Base-by-base conservation (phyloP, 2,113 vertebrate genomes). In the Vulpes vulpes region DNA sequence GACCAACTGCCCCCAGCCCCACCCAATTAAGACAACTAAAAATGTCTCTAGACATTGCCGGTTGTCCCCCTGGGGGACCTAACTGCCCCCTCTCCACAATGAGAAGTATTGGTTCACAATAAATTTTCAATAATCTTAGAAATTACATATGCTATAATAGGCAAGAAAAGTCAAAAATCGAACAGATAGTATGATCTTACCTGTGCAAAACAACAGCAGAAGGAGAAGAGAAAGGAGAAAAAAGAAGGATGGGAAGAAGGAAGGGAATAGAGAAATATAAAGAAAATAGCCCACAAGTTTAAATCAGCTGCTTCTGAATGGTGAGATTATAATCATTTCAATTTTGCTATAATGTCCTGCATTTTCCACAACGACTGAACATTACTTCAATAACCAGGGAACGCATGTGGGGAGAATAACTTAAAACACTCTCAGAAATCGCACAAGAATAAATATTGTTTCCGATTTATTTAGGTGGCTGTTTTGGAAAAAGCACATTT, bases 1-100 rank as follows among this genome's bases (percentile, higher is more conserved):
- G 35, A 38, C 27, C 22, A 35, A 55, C 14, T 35, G 3, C 25
- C 11, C 0, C 25, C 19, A 4, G 0, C 12, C 27, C n/a, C 7
- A 35, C 15, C 55, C 17, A 60, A 69, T 27, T 64, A 14, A 30
- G 23, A 80, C 49, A 93, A 89, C 14, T 35, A 38, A 49, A 96
- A 92, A 12, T 89, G 10, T 65, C 89, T 71, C 5, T 15, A 57
- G 53, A 78, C 25, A 14, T 79, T 55, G 25, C 32, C 4, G 4
- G 30, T 23, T 71, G 25, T 43, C 65, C 32, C 5, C 55, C 27
- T 35, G 10, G 1, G 9, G 22, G 55, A 27, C 64, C 78, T 73
- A 89, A 89, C 35, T 62, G 1, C 11, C 25, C 71, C 27, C 19
- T 59, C 25, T 5, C 35, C 51, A n/a, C 23, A 9, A 5, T 53